A percentile compares a stretch with the other conserved stretches of the same genome.
Evolutionary conservation across 1,140 invertebrate species (phyloP).

Genomic region (Andricus grossulariae): DNA sequence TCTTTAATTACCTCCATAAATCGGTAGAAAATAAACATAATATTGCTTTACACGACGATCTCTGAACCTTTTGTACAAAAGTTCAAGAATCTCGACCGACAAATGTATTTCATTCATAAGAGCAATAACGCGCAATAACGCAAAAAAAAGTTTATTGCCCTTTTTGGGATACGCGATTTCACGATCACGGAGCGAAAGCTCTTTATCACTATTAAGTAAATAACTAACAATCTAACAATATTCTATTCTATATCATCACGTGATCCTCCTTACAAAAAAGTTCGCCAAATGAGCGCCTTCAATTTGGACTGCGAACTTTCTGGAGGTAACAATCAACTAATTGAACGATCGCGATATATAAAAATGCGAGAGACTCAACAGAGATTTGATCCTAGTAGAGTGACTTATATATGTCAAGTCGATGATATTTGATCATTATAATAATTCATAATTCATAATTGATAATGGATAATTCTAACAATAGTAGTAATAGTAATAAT

Average conservation of each 20-base stretch:
- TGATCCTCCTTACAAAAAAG: neutral
- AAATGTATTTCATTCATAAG: neutral
- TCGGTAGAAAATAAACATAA: constrained; percentile 46
- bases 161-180: constrained; percentile 22
- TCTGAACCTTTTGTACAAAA: neutral
- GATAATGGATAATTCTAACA: constrained; percentile 7
- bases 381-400: constrained; percentile 30
- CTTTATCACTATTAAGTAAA: constrained; percentile 27
- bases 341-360: constrained; percentile 14
- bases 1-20: constrained; percentile 46
- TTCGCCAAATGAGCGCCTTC: neutral
- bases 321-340: neutral
- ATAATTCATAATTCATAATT: constrained; percentile 19
- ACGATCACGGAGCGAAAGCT: constrained; percentile 26
- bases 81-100: neutral
- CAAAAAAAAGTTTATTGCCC: constrained; percentile 18
- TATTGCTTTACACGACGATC: constrained; percentile 10
- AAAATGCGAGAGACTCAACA: constrained; percentile 1
- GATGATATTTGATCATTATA: constrained; percentile 27
- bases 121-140: constrained; percentile 32
- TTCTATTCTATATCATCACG: neutral
- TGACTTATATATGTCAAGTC: neutral
- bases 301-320: neutral
- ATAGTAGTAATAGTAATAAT: constrained; percentile 34
- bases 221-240: constrained; percentile 17